Conservation (phyloP, 2,113 vertebrate species). For the Procavia capensis region DNA sequence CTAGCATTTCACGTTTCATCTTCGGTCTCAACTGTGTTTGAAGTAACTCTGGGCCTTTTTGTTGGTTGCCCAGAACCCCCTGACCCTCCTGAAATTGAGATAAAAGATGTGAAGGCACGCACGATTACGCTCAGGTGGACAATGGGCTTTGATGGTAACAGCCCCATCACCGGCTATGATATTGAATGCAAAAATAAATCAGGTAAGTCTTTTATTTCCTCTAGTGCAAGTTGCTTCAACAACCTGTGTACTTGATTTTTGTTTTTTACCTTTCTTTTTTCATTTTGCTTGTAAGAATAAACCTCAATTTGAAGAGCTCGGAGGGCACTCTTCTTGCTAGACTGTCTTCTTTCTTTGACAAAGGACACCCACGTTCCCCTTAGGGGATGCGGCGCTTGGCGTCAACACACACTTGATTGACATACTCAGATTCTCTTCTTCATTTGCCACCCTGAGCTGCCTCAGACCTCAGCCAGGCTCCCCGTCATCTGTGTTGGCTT, state of each 20-base stretch:
- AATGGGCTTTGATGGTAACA: slow-evolving; percentile 99
- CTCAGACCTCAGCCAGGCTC: accelerated
- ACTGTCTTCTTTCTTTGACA: not conserved
- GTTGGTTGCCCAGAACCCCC: slow-evolving; percentile 91
- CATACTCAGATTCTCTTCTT: not conserved
- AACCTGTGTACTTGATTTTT: not conserved
- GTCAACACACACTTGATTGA: accelerated
- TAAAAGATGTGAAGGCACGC: slow-evolving; percentile 96
- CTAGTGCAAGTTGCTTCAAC: not conserved
- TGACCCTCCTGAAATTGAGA: slow-evolving; percentile 97
- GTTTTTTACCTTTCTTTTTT: too few species aligned
- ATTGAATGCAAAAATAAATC: slow-evolving; percentile 99
- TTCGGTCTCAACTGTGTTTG: accelerated
- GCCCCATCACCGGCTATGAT: slow-evolving; percentile 98
- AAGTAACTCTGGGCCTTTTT: slow-evolving; percentile 40
- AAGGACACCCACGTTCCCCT: not conserved
- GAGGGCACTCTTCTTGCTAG: not conserved
- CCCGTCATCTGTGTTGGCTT: accelerated
- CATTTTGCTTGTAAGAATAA: not conserved
- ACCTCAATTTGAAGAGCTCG: not conserved
- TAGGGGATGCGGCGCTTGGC: not conserved
- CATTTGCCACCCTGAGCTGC: not conserved
- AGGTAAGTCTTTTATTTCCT: slow-evolving; percentile 86
- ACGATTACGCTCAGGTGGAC: slow-evolving; percentile 99
- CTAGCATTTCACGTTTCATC: accelerated